Conservation (phyloP, 2,113 vertebrate genomes). For the Cephalopholis sonnerati region DNA sequence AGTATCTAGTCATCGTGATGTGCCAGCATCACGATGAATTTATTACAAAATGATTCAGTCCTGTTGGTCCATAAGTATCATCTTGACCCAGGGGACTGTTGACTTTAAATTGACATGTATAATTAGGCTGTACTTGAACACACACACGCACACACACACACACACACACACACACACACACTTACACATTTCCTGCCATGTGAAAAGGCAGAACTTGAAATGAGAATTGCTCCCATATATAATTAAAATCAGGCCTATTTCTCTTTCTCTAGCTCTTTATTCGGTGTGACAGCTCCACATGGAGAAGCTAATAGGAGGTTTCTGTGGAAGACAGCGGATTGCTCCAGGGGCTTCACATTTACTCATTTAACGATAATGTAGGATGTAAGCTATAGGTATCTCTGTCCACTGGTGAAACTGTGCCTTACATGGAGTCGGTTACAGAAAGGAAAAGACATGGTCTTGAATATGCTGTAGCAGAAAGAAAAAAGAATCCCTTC, state of each 20-base stretch:
- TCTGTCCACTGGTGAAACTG: slow-evolving; percentile 20
- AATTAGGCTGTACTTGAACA: slow-evolving; percentile 26
- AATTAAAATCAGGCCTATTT: slow-evolving; percentile 67
- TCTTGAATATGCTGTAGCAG: not conserved
- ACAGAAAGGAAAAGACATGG: slow-evolving; percentile 13
- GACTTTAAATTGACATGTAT: slow-evolving; percentile 36
- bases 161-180: not conserved
- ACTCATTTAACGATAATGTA: slow-evolving; percentile 44
- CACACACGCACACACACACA: too few species aligned
- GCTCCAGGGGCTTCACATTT: slow-evolving; percentile 38
- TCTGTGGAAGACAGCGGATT: slow-evolving; percentile 41
- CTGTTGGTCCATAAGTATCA: not conserved
- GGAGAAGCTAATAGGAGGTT: slow-evolving; percentile 59
- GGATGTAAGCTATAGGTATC: slow-evolving; percentile 33
- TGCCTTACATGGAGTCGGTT: slow-evolving; percentile 3
- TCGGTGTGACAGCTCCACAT: slow-evolving; percentile 51
- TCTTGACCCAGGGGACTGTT: slow-evolving; percentile 4
- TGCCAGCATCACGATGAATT: not conserved
- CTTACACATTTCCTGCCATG: not conserved
- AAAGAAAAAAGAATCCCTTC: not conserved
- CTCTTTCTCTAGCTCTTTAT: slow-evolving; percentile 35
- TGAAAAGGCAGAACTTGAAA: slow-evolving; percentile 35
- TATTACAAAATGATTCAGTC: not conserved
- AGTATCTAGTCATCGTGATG: too few species aligned
- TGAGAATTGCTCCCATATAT: slow-evolving; percentile 45